Conservation (phyloP, 2,888 invertebrate species). For the Linnaemya vulpina region DNA sequence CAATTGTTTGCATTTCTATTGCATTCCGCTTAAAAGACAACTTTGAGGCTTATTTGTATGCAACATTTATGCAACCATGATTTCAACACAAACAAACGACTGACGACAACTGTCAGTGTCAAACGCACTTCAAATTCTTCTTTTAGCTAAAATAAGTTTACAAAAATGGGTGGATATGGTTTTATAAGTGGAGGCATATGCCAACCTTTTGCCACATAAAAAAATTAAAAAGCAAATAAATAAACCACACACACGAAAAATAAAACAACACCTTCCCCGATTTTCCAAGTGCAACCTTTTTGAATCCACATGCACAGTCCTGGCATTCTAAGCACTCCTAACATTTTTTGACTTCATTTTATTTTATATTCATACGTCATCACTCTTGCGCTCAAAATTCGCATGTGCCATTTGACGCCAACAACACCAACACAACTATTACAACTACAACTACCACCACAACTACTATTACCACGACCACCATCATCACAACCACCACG, state of each 20-base stretch:
- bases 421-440: constrained; percentile 67
- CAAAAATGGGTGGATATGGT: constrained; percentile 9
- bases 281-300: constrained; percentile 7
- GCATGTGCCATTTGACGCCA: constrained; percentile 71
- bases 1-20: constrained; percentile 9
- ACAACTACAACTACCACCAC: constrained; percentile 45
- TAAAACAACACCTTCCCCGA: background rate
- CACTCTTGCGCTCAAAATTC: constrained; percentile 69
- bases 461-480: constrained; percentile 52
- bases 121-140: constrained; percentile 66
- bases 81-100: constrained; percentile 73
- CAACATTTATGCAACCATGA: constrained; percentile 77
- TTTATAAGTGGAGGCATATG: background rate
- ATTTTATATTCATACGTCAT: constrained; percentile 70
- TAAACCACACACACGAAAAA: background rate
- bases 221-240: background rate
- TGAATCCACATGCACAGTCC: constrained; percentile 57
- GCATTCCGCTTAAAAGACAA: background rate
- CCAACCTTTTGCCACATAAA: constrained; percentile 3
- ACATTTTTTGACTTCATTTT: constrained; percentile 66
- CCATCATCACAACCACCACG: constrained; percentile 49
- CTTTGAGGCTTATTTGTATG: background rate
- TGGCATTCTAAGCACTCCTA: constrained; percentile 68
- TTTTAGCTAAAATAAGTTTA: constrained; percentile 42
- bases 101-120: constrained; percentile 79